Evolutionary conservation across 2,888 invertebrate species (phyloP).

Genomic region (Helobdella robusta): DNA sequence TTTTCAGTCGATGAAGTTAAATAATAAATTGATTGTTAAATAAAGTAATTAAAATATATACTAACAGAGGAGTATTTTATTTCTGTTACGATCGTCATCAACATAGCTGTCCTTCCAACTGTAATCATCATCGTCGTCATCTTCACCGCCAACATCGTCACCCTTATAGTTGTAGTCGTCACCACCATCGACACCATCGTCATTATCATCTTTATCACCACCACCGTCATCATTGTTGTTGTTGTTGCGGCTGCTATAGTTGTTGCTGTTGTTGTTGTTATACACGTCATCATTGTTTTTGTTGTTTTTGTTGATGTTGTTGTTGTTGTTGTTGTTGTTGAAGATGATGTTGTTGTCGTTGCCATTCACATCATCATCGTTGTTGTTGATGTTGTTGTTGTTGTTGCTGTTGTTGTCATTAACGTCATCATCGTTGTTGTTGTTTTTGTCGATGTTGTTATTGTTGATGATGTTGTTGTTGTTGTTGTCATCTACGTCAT

Average conservation of each 20-base stretch:
- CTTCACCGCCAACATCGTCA: not conserved
- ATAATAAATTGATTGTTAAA: too few relatives aligned
- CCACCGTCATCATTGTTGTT: constrained; percentile 1
- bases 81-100: not conserved
- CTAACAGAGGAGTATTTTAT: not conserved
- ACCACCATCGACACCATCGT: not conserved
- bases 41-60: too few relatives aligned
- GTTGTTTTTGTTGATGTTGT: not conserved
- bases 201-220: not conserved
- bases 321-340: constrained; percentile 1
- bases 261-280: constrained; percentile 1
- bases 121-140: not conserved
- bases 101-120: not conserved
- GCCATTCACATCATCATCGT: not conserved
- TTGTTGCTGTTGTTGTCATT: constrained; percentile 4
- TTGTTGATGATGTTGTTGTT: constrained; percentile 4
- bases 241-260: not conserved
- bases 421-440: not conserved
- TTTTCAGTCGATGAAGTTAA: not conserved
- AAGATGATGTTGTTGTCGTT: not conserved
- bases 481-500: not conserved
- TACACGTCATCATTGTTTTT: not conserved
- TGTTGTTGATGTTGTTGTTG: not conserved
- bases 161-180: not conserved
- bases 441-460: not conserved